Conservation (phyloP, 2,797 vertebrate genomes). For the Aeoliscus strigatus region DNA sequence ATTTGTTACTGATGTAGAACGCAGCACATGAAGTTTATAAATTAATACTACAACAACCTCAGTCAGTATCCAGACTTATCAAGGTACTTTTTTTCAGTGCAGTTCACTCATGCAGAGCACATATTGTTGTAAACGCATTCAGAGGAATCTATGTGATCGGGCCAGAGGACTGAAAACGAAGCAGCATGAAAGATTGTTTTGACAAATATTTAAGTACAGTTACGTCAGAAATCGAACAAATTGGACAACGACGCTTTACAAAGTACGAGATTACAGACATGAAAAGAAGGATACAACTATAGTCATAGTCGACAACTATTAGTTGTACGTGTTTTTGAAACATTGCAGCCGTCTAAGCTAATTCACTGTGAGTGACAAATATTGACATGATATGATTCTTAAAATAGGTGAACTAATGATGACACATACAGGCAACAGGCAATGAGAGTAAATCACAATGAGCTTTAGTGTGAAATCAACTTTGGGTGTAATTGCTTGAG, state of each 20-base stretch:
- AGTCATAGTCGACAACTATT: no score
- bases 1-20: conserved; percentile 60
- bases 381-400: no score
- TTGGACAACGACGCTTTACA: conserved; percentile 29
- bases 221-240: conserved; percentile 43
- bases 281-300: no score
- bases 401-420: no score
- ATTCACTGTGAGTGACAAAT: no score
- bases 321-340: no score
- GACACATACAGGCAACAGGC: no score
- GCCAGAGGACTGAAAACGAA: conserved; percentile 51
- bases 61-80: conserved; percentile 1
- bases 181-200: conserved; percentile 61
- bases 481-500: no score
- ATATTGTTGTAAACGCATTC: conserved; percentile 37
- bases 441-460: no score
- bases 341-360: no score
- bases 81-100: conserved; percentile 9
- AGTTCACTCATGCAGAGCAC: conserved; percentile 10
- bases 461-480: no score
- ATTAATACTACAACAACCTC: conserved; percentile 37
- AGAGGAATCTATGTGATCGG: conserved; percentile 29
- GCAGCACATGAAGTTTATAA: conserved; percentile 18
- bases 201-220: conserved; percentile 65
- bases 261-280: no score